Base-by-base conservation (phyloP, 92 coral and sea anemone species). In the Palythoa heliodiscus region DNA sequence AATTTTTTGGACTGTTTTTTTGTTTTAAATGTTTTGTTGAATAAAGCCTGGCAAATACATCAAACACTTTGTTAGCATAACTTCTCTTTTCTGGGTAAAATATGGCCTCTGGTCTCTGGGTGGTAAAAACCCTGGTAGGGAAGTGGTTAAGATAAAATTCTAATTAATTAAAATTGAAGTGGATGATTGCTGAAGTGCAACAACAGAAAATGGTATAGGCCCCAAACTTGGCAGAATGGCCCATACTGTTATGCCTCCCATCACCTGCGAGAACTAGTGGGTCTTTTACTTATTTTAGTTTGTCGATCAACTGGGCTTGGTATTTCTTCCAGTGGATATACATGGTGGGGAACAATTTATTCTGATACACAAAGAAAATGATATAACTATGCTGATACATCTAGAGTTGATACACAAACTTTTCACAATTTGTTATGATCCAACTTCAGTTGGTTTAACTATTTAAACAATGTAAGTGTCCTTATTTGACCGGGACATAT, bases 171-270 rank as follows among this genome's bases (percentile, higher is more conserved):
- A 87, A 61, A 25, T 80, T 40, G 71, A 87, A 87, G 63, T 87
- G 87, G 53, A 82, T 82, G 53, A 87, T 75, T 3, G 75, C 52
- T 73, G 87, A 81, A n/a, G 83, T 16, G 43, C 83, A 54, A 74
- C 87, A 87, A 77, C 90, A 87, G 77, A 87, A 87, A 37, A 87
- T 87, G 25, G 86, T 87, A 38, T 87, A 87, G 37, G 90, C 90
- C 4, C 87, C 90, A 50, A 48, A 87, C 35, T 87, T 87, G 60
- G 90, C 90, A 64, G 78, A 72, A 70, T 87, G 87, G 53, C 90
- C 87, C 90, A 87, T 87, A 48, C 90, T 87, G 77, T 87, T 83
- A 48, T 87, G 90, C 37, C 90, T 72, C 29, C 90, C 90, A 82
- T 87, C 90, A 19, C 87, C 90, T 40, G 90, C 67, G 3, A 87